Evolutionary conservation across 2,888 invertebrate species (phyloP).

Genomic region (Orchesellides sinensis): DNA sequence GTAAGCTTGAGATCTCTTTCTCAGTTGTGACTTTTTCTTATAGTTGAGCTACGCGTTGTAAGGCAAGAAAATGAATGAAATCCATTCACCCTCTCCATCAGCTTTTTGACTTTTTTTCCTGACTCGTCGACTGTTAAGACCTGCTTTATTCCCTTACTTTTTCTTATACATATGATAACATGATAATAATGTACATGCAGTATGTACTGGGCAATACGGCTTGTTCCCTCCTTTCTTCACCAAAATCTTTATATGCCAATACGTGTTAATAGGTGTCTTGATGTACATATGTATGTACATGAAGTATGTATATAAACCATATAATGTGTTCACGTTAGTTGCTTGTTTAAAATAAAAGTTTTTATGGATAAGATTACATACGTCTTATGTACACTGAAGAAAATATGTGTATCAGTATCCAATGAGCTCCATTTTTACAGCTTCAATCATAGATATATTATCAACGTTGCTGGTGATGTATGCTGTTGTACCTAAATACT

Average conservation of each 20-base stretch:
- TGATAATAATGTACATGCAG: slow-evolving; percentile 1
- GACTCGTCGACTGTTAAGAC: slow-evolving; percentile 22
- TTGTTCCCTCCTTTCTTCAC: slow-evolving; percentile 49
- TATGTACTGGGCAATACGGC: no score
- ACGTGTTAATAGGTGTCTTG: background rate
- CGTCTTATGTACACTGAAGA: background rate
- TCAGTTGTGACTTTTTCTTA: slow-evolving; percentile 48
- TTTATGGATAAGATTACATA: slow-evolving; percentile 28
- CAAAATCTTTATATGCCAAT: slow-evolving; percentile 37
- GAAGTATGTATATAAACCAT: background rate
- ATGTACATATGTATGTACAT: background rate
- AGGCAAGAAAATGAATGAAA: slow-evolving; percentile 70
- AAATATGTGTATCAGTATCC: background rate
- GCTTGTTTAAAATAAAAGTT: slow-evolving; percentile 15
- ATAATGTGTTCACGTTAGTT: slow-evolving; percentile 3
- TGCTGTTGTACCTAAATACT: background rate
- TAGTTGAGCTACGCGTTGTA: slow-evolving; percentile 34
- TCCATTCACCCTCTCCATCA: slow-evolving; percentile 70
- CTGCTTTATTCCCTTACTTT: slow-evolving; percentile 43
- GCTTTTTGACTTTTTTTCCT: slow-evolving; percentile 55
- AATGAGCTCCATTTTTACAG: slow-evolving; percentile 18
- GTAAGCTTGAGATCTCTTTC: slow-evolving; percentile 35
- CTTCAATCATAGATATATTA: slow-evolving; percentile 22
- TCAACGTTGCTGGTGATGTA: slow-evolving; percentile 6
- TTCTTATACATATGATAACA: slow-evolving; percentile 24